Percentiles rank a stretch among this genome's conserved stretches.
Evolutionary conservation across 2,888 invertebrate genomes (phyloP).

Genomic region (Steinernema carpocapsae): DNA sequence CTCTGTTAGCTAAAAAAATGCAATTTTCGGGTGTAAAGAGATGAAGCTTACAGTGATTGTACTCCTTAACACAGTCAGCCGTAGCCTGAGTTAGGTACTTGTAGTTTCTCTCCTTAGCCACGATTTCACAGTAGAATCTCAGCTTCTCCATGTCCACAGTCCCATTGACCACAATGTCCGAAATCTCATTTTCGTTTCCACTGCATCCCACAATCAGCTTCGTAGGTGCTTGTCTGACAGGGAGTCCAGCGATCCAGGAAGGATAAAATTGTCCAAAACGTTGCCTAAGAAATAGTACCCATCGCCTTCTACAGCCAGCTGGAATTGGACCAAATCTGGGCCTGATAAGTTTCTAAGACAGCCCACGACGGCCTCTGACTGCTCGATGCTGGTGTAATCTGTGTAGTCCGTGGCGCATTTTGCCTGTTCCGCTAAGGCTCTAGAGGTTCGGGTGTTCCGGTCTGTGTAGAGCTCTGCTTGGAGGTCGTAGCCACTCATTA

Average conservation of each 20-base stretch:
- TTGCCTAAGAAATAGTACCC: constrained; percentile 14
- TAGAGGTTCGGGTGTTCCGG: constrained; percentile 1
- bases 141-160: constrained; percentile 2
- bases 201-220: background rate
- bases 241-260: background rate
- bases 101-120: constrained; percentile 10
- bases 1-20: background rate
- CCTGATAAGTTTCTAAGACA: background rate
- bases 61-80: background rate
- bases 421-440: background rate
- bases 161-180: background rate
- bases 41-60: background rate
- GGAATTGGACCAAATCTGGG: background rate
- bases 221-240: background rate
- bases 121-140: constrained; percentile 12
- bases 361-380: background rate
- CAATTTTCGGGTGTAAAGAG: too few relatives aligned
- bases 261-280: background rate
- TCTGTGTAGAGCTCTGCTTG: background rate
- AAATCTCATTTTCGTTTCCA: constrained; percentile 1
- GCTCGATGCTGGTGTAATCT: background rate
- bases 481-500: constrained; percentile 21
- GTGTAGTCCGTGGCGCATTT: constrained; percentile 14
- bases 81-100: constrained; percentile 1
- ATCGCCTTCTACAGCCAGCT: background rate